These are phyloP conservation scores for Mastigias papua DNA, from an alignment of 30 jellyfish, hydroid and myxozoan species.

Conservation along the genomic window DNA sequence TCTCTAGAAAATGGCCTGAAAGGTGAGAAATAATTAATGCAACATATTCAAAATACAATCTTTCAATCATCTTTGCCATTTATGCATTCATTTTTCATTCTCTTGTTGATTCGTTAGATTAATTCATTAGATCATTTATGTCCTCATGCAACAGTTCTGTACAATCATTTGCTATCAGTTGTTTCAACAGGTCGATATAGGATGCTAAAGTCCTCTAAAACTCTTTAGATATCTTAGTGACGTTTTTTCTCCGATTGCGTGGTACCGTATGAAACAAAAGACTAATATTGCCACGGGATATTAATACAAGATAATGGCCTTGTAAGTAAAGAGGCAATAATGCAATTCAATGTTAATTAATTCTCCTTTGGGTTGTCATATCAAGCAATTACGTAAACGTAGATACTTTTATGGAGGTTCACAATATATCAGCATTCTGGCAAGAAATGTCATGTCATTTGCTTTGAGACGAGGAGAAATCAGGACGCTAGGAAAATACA, in stretches of 20 bases:
- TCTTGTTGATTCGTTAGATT: too few species aligned
- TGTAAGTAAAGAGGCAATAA: background rate
- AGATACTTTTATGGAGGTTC: background rate
- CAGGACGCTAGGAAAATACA: conserved; percentile 21
- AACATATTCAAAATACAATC: too few species aligned
- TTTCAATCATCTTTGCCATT: too few species aligned
- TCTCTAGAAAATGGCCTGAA: too few species aligned
- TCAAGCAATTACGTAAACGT: conserved; percentile 6
- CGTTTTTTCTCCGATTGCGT: background rate
- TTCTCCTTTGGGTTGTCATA: conserved; percentile 13
- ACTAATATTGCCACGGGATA: conserved; percentile 5
- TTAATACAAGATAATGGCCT: conserved; percentile 12
- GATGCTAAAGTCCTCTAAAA: too few species aligned
- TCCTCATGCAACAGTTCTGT: too few species aligned
- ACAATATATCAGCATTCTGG: background rate
- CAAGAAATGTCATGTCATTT: background rate
- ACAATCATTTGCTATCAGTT: too few species aligned
- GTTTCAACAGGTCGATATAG: too few species aligned
- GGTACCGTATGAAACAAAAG: background rate
- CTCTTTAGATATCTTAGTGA: too few species aligned
- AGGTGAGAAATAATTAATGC: too few species aligned
- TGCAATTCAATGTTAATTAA: conserved; percentile 9
- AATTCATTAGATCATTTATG: too few species aligned
- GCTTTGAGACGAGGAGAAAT: conserved; percentile 16
- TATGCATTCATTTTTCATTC: too few species aligned